Base-by-base conservation (phyloP, 2,888 invertebrate species). In the Napeogenes sylphis region DNA sequence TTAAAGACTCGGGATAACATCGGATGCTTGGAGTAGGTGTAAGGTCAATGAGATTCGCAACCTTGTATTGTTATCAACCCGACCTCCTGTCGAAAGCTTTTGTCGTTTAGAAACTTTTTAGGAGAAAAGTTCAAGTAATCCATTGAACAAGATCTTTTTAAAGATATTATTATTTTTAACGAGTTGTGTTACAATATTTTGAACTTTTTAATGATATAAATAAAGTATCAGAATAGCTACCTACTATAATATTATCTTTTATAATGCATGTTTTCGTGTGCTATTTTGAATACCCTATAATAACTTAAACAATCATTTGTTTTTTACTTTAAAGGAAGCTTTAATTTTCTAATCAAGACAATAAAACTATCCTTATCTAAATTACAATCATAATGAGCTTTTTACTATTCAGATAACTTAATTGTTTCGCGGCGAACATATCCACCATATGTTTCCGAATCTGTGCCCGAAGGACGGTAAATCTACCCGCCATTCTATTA, bases 401-500 rank as follows among this genome's bases (percentile, higher is more conserved):
- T 56, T 53, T 51, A 56, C 57, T 58, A 56, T 59, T 55, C 56
- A 59, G 35, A 45, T 14, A 42, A 45, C 55, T 47, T 60, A 58
- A 60, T 58, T 64, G 60, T 60, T 56, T 55, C 55, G 33, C 33
- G 56, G 21, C 54, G 32, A 55, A 58, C 58, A 33, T 61, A 64
- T 56, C 59, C 30, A 51, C 58, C 53, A 46, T n/a, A 53, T 38
- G 54, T 57, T 46, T 46, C 45, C 58, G 45, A 47, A 64, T 57
- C 57, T 57, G 55, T 59, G 55, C 59, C 72, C 66, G 69, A 68
- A 65, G 70, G 66, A 70, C 79, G 74, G 76, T 85, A 85, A 86
- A 86, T 86, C 85, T 81, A 72, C 71, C 61, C 64, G 74, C 73
- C 73, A 76, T 81, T 83, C 87, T 83, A 87, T 88, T 87, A 83